Evolutionary conservation across 1,140 invertebrate genomes (phyloP).

Genomic region (Scylla paramamosain): DNA sequence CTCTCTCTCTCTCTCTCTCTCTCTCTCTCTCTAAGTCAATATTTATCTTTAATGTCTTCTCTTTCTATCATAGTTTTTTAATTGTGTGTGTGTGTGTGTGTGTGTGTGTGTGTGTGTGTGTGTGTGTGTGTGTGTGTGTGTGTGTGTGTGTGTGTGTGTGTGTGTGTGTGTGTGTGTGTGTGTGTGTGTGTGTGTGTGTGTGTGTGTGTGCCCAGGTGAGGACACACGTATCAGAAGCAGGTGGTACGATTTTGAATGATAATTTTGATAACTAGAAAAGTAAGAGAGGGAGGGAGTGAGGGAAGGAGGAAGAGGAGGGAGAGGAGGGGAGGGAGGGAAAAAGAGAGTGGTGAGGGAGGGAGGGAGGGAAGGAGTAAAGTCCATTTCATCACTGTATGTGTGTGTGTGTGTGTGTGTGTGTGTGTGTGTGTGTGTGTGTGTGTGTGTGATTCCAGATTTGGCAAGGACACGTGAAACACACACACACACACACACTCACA

Average conservation of each 20-base stretch:
- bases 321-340: neutral
- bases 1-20: constrained; percentile 33
- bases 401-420: constrained; percentile 44
- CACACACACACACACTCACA: neutral
- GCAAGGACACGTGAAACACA: neutral
- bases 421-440: constrained; percentile 24
- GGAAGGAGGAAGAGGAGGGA: neutral
- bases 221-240: neutral
- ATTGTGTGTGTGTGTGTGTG: too few species aligned
- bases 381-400: neutral
- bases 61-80: too few species aligned
- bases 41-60: too few species aligned
- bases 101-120: too few species aligned
- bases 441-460: neutral
- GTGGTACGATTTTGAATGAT: neutral
- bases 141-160: neutral
- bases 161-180: constrained; percentile 49
- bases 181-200: constrained; percentile 45
- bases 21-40: neutral
- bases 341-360: neutral
- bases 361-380: neutral
- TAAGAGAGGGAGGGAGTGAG: neutral
- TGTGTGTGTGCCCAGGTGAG: neutral
- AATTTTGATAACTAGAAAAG: neutral
- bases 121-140: constrained; percentile 9